A percentile compares a stretch with the other conserved stretches of the same genome.
phyloP scores from a whole-genome alignment of 2,888 invertebrate species.

The Incurvaria masculella region DNA sequence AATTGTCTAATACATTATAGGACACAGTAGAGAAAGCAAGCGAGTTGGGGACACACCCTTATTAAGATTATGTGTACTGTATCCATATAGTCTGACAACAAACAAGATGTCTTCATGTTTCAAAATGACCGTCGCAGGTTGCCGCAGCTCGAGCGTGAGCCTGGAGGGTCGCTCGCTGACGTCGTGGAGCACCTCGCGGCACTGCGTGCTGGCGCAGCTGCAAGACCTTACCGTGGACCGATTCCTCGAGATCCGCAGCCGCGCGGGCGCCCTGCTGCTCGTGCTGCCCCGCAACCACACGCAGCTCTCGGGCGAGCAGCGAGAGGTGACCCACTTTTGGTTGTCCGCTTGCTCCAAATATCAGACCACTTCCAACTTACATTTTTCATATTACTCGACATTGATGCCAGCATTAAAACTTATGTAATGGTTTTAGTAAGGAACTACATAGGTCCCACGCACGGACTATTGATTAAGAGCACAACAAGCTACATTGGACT shows the following conservation, averaged over 20 bases:
- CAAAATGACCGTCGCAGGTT: constrained; percentile 57
- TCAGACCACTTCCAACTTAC: too few species aligned
- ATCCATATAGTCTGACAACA: neutral
- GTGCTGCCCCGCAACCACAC: constrained; percentile 74
- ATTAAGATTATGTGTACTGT: too few species aligned
- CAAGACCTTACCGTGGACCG: constrained; percentile 78
- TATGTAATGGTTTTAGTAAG: neutral
- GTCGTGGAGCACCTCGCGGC: constrained; percentile 83
- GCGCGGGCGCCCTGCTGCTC: constrained; percentile 84
- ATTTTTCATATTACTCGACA: too few species aligned
- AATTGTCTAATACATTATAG: too few species aligned
- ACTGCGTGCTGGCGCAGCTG: constrained; percentile 80
- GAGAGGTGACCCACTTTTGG: constrained; percentile 52
- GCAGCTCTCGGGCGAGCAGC: constrained; percentile 61
- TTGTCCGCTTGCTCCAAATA: too few species aligned
- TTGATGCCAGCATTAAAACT: too few species aligned
- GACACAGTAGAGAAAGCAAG: too few species aligned
- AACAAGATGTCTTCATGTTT: neutral
- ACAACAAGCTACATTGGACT: too few species aligned
- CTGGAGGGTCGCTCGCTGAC: constrained; percentile 84
- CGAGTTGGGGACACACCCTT: too few species aligned
- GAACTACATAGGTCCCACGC: too few species aligned
- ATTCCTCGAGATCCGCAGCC: constrained; percentile 69
- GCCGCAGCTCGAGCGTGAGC: constrained; percentile 80
- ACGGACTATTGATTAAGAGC: too few species aligned